Evolutionary conservation across 2,113 vertebrate genomes (phyloP), one percentile per base, ranked within the genome.

Genomic region (Menura novaehollandiae): DNA sequence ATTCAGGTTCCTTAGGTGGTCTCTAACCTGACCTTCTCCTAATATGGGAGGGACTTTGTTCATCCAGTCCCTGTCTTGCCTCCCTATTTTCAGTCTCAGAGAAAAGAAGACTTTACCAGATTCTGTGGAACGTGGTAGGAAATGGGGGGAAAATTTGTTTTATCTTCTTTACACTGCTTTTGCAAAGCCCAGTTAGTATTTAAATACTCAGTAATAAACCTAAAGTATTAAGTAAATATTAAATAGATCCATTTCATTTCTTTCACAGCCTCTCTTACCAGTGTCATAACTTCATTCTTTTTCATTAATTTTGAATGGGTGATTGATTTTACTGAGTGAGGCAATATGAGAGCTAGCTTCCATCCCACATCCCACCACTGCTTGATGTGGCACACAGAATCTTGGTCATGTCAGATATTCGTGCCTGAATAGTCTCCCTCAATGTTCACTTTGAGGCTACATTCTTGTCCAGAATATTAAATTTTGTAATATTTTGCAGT

Each of bases 111-210:
- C 15, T 76, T 88, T 11, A 84, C 12, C 18, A 67, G 26, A 86
- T 69, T 81, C 41, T 59, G 26, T 67, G 35, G 27, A 74, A 86
- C 30, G n/a, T 30, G 18, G 24, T 27, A 86, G 53, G 89, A 66
- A 92, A 78, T 5, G 10, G 21, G 32, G 47, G 2, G 9, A 55
- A 72, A 79, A 13, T 44, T 66, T 43, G 22, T 37, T 39, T 91
- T 89, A 59, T 72, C 67, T 91, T 87, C 79, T 85, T 93, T 86
- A 76, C 27, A 80, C 26, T 83, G 67, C 18, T 89, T 58, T 72
- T 79, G 26, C 20, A 53, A 72, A 80, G 23, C 60, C 79, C 53
- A 73, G 37, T 78, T 69, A 88, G 24, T 79, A 77, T 69, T 82
- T 79, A 91, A 93, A 73, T 56, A 69, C 6, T 22, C 5, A 1